Evolutionary conservation across 2,888 invertebrate species (phyloP).

Genomic region (Drosophila mulleri): DNA sequence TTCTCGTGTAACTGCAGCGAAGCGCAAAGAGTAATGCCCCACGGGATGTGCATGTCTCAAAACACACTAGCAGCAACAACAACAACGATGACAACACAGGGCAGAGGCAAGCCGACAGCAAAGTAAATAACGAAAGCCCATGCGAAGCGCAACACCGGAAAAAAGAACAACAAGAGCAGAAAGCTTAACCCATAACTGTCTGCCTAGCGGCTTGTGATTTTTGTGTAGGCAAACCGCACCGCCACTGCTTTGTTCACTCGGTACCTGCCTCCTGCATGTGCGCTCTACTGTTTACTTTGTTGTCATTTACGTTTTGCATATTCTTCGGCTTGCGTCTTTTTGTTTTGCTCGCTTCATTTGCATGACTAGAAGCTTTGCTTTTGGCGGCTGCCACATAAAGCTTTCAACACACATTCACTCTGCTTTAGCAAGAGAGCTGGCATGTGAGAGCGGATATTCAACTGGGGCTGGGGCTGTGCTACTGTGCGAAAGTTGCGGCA

Average conservation of each 20-base stretch:
- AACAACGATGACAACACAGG: constrained; percentile 24
- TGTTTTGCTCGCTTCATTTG: constrained; percentile 76
- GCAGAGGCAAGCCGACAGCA: constrained; percentile 24
- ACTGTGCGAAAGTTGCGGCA: constrained; percentile 25
- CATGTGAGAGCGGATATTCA: constrained; percentile 7
- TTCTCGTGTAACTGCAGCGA: constrained; percentile 49
- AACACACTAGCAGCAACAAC: constrained; percentile 38
- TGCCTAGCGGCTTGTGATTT: constrained; percentile 29
- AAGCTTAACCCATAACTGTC: constrained; percentile 22
- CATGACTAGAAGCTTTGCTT: constrained; percentile 31
- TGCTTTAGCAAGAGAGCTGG: background rate
- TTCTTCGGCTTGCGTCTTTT: constrained; percentile 51
- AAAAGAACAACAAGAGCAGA: constrained; percentile 40
- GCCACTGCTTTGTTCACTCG: constrained; percentile 2
- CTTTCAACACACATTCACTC: constrained; percentile 2
- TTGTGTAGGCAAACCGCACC: constrained; percentile 26
- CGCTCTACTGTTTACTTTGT: constrained; percentile 55
- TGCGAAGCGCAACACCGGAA: constrained; percentile 56
- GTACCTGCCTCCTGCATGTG: constrained; percentile 13
- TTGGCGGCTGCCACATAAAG: constrained; percentile 27
- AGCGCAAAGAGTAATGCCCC: constrained; percentile 69
- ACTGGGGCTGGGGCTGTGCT: constrained; percentile 28
- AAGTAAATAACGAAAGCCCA: constrained; percentile 49
- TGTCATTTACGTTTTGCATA: constrained; percentile 35
- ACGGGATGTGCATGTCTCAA: constrained; percentile 45